Conservation (phyloP, 2,113 vertebrate species). For the Cyprinodon tularosa region DNA sequence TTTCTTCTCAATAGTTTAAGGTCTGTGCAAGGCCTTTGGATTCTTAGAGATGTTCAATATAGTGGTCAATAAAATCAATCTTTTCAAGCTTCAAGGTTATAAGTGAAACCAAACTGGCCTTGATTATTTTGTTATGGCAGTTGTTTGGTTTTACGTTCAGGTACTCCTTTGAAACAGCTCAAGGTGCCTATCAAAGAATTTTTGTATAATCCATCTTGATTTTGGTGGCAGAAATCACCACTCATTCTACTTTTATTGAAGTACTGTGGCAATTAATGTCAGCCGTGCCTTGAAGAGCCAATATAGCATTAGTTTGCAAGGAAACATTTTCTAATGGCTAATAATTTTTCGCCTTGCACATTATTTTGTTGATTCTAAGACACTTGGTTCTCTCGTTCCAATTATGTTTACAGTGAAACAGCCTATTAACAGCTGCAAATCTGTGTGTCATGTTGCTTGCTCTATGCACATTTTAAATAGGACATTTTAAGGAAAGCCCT, state of each 20-base stretch:
- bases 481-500: too few relatives aligned
- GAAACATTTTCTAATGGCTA: neutral
- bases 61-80: neutral
- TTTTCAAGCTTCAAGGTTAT: neutral
- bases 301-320: neutral
- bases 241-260: neutral
- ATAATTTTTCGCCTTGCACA: neutral
- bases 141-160: neutral
- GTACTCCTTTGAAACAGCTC: neutral
- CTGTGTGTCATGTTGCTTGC: neutral
- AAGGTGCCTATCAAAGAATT: neutral
- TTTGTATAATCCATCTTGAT: too few relatives aligned
- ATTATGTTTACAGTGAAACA: neutral
- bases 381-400: neutral
- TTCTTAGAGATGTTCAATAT: neutral
- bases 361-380: neutral
- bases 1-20: neutral
- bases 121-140: neutral
- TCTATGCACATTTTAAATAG: too few relatives aligned
- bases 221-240: too few relatives aligned
- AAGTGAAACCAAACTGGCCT: neutral
- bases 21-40: neutral
- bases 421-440: neutral
- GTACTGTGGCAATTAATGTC: neutral
- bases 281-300: neutral